phyloP scores from a whole-genome alignment of 2,113 vertebrate species.

The Sisor rabdophorus region DNA sequence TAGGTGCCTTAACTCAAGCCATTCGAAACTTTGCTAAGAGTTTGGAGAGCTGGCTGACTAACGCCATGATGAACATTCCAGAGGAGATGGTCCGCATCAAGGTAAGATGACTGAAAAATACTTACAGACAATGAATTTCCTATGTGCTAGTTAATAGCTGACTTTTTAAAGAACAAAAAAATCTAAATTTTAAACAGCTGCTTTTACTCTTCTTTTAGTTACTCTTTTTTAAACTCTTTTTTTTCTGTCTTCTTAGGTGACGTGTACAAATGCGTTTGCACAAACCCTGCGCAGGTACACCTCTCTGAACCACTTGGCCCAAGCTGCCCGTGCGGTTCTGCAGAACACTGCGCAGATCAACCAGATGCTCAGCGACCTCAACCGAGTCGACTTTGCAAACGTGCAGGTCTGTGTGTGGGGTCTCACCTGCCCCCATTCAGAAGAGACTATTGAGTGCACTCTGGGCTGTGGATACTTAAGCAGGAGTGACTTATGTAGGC shows the following conservation, averaged over 20 bases:
- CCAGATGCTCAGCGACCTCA: conserved; percentile 92
- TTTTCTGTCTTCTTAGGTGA: conserved; percentile 68
- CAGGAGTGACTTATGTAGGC: background rate
- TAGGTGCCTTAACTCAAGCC: conserved; percentile 96
- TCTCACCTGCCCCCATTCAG: background rate
- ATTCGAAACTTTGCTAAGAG: conserved; percentile 95
- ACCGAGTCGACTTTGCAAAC: conserved; percentile 90
- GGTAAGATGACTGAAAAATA: conserved; percentile 54
- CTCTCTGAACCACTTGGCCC: conserved; percentile 86
- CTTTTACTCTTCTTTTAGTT: background rate
- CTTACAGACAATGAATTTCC: background rate
- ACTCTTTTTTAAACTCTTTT: background rate
- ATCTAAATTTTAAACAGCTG: background rate
- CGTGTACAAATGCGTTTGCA: conserved; percentile 85
- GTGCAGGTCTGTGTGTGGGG: conserved; percentile 71
- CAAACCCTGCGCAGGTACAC: conserved; percentile 90
- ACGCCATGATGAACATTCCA: conserved; percentile 92
- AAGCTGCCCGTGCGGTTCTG: conserved; percentile 86
- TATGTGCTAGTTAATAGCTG: background rate
- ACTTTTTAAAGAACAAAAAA: background rate
- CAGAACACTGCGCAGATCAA: conserved; percentile 92
- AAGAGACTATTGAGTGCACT: background rate
- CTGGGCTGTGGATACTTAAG: background rate
- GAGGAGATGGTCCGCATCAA: conserved; percentile 93
- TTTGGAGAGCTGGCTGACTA: conserved; percentile 90